phyloP scores from a whole-genome alignment of 2,797 vertebrate species.

The Protonibea diacanthus region DNA sequence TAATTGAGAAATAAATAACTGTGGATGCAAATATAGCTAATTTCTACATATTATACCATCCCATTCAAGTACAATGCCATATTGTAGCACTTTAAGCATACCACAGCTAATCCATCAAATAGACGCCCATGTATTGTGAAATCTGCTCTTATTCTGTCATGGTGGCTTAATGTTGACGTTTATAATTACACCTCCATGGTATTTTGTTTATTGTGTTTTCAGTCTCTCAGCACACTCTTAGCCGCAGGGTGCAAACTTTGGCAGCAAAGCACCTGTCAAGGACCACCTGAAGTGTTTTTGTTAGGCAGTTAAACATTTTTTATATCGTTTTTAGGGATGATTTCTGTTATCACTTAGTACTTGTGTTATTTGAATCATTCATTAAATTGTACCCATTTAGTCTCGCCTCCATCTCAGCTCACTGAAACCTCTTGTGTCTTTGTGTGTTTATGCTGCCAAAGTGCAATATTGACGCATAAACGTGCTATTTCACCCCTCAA shows the following conservation, averaged over 20 bases:
- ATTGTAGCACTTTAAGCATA: slow-evolving; percentile 43
- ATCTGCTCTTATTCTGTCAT: slow-evolving; percentile 58
- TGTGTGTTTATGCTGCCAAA: slow-evolving; percentile 60
- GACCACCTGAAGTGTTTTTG: slow-evolving; percentile 54
- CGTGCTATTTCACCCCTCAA: slow-evolving; percentile 73
- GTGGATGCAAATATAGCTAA: background rate
- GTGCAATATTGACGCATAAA: slow-evolving; percentile 72
- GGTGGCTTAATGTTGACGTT: slow-evolving; percentile 55
- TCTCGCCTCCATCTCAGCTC: slow-evolving; percentile 26
- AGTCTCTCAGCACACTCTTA: slow-evolving; percentile 51
- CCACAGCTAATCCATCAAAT: slow-evolving; percentile 50
- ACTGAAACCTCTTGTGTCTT: slow-evolving; percentile 53
- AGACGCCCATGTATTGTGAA: slow-evolving; percentile 57
- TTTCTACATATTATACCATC: background rate
- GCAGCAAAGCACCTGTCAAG: slow-evolving; percentile 63
- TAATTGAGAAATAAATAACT: background rate
- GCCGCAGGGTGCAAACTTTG: slow-evolving; percentile 67
- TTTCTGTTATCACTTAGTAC: slow-evolving; percentile 61
- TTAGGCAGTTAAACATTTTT: slow-evolving; percentile 39
- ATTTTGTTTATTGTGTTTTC: slow-evolving; percentile 65
- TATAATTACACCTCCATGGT: slow-evolving; percentile 52
- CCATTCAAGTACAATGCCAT: slow-evolving; percentile 7
- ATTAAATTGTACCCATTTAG: slow-evolving; percentile 34
- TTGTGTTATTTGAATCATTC: slow-evolving; percentile 41
- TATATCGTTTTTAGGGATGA: slow-evolving; percentile 17